Evolutionary conservation across 2,888 invertebrate species (phyloP).

Genomic region (Alsophila aescularia): DNA sequence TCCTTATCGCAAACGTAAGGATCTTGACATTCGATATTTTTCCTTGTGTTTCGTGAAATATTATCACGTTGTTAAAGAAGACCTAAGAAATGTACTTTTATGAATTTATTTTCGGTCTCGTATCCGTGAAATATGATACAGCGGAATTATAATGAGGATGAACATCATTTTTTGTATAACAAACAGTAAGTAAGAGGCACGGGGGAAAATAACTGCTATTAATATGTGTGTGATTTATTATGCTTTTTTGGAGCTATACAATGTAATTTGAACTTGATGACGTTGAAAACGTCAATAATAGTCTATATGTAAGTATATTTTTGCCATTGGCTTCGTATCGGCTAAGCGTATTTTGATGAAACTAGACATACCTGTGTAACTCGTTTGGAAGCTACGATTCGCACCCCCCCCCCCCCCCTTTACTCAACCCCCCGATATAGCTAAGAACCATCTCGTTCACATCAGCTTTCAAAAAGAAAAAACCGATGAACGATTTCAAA

Average conservation of each 20-base stretch:
- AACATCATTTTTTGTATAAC: conserved; percentile 23
- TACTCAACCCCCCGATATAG: no score
- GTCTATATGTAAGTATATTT: no score
- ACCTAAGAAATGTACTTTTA: conserved; percentile 63
- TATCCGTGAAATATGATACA: conserved; percentile 61
- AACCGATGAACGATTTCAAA: no score
- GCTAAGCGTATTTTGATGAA: no score
- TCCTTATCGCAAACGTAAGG: conserved; percentile 29
- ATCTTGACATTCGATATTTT: conserved; percentile 57
- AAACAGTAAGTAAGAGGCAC: conserved; percentile 2
- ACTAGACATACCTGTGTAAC: no score
- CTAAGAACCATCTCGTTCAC: no score
- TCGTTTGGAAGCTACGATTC: no score
- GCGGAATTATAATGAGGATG: conserved; percentile 48
- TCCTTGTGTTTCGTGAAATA: conserved; percentile 60
- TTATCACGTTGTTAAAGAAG: conserved; percentile 68
- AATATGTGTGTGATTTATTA: conserved; percentile 1
- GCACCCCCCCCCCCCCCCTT: no score
- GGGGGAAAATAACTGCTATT: neutral
- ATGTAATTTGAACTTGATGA: no score
- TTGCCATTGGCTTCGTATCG: no score
- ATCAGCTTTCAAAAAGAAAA: no score
- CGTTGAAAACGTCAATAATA: no score
- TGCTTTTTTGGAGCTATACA: neutral
- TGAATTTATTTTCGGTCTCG: conserved; percentile 58